These are phyloP conservation scores for Cepaea hortensis DNA, from an alignment of 2,888 invertebrate genomes.

Conservation along the genomic window DNA sequence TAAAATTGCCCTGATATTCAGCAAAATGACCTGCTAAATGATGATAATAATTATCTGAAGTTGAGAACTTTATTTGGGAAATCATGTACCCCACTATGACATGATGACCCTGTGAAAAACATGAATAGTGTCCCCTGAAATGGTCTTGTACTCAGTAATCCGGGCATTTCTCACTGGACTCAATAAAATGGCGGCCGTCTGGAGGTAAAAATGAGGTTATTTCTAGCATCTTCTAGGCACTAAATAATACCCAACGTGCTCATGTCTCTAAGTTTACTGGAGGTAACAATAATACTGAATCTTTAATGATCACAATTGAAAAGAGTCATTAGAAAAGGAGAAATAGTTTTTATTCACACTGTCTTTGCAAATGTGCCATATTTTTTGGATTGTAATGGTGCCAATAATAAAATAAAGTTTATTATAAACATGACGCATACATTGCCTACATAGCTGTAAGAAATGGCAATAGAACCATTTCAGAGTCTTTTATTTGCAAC, in stretches of 20 bases:
- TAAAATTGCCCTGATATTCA: too few relatives aligned
- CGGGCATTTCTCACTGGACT: slow-evolving; percentile 61
- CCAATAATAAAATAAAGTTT: background rate
- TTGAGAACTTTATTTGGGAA: too few relatives aligned
- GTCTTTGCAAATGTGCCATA: background rate
- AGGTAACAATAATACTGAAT: background rate
- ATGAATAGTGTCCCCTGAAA: background rate
- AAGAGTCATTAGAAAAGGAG: too few relatives aligned
- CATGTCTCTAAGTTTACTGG: background rate
- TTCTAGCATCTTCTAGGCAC: slow-evolving; percentile 40
- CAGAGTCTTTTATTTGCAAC: too few relatives aligned
- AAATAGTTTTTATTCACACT: too few relatives aligned
- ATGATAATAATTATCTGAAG: too few relatives aligned
- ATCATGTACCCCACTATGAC: background rate
- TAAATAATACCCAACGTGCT: slow-evolving; percentile 3
- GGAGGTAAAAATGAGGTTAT: slow-evolving; percentile 55
- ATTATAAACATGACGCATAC: too few relatives aligned
- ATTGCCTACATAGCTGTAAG: too few relatives aligned
- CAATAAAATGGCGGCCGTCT: slow-evolving; percentile 70
- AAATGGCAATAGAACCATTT: too few relatives aligned
- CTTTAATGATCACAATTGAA: background rate
- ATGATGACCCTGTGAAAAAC: background rate
- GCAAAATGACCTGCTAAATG: too few relatives aligned
- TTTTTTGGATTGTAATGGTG: slow-evolving; percentile 13
- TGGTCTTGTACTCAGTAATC: slow-evolving; percentile 50